Percentiles rank a stretch among this genome's conserved stretches.
Evolutionary conservation across 2,113 vertebrate genomes (phyloP).

Genomic region (Mirounga angustirostris): DNA sequence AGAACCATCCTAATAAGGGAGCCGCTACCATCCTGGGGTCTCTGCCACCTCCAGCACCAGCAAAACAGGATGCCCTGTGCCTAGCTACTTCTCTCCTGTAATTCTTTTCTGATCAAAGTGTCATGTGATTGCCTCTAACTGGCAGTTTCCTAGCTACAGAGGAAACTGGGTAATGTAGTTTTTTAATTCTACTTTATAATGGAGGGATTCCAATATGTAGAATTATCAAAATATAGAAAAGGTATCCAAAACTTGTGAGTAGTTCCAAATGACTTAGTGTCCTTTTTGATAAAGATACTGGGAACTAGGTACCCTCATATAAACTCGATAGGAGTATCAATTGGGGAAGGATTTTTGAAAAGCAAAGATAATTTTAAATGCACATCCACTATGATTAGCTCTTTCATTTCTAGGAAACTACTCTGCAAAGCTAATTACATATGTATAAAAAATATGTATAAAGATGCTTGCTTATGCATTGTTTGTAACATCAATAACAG

Average conservation of each 20-base stretch:
- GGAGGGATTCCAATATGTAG: neutral
- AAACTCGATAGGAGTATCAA: neutral
- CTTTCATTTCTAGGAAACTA: neutral
- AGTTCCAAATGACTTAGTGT: neutral
- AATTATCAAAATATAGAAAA: conserved; percentile 4
- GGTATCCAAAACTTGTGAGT: neutral
- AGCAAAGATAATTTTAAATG: conserved; percentile 19
- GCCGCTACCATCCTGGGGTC: no score
- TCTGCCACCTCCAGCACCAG: neutral
- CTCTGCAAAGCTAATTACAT: neutral
- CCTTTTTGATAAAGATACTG: neutral
- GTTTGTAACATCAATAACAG: neutral
- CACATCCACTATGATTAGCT: neutral
- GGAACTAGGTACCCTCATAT: neutral
- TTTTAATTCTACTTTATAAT: neutral
- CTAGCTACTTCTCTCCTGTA: neutral
- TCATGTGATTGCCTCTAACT: neutral
- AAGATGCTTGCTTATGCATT: neutral
- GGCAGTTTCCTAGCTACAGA: neutral
- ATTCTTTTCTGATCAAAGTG: neutral
- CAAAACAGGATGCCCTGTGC: neutral
- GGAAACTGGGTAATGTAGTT: neutral
- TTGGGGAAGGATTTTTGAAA: neutral
- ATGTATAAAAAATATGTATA: neutral
- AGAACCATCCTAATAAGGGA: neutral